phyloP scores from a whole-genome alignment of 2,888 invertebrate species.

The Amiota mariae region DNA sequence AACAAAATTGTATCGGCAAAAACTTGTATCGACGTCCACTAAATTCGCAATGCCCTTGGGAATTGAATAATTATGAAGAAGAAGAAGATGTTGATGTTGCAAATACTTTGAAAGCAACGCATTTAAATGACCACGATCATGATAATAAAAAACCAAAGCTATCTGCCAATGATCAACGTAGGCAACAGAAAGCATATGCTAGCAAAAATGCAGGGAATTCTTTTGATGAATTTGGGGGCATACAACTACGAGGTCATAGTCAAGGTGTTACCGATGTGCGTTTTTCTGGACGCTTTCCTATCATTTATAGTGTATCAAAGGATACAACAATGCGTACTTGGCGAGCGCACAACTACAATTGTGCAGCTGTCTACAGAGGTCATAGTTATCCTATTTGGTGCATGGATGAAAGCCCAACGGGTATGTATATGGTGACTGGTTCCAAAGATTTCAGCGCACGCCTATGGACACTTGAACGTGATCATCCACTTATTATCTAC shows the following conservation, averaged over 20 bases:
- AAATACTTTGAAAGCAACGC: conserved; percentile 34
- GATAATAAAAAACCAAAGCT: not conserved
- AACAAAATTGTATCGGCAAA: conserved; percentile 64
- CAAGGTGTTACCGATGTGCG: conserved; percentile 80
- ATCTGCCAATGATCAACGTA: conserved; percentile 41
- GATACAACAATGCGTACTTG: conserved; percentile 86
- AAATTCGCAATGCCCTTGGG: conserved; percentile 67
- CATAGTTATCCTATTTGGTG: conserved; percentile 94
- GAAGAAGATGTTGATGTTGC: conserved; percentile 56
- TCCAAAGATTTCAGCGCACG: conserved; percentile 90
- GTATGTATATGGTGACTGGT: conserved; percentile 90
- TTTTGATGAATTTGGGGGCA: conserved; percentile 74
- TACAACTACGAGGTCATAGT: conserved; percentile 82
- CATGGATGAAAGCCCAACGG: conserved; percentile 81
- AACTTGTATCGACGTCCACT: conserved; percentile 63
- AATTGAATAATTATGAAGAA: conserved; percentile 59
- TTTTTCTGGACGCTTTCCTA: conserved; percentile 76
- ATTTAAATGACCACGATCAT: too few species aligned
- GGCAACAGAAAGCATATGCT: conserved; percentile 46
- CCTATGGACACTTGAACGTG: conserved; percentile 86
- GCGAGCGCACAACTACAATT: conserved; percentile 79
- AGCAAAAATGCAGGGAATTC: conserved; percentile 66
- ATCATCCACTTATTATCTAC: conserved; percentile 87
- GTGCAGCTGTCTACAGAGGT: conserved; percentile 80
- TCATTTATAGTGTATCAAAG: conserved; percentile 82